Percentiles rank a stretch among this genome's conserved stretches.
Evolutionary conservation across 2,113 vertebrate genomes (phyloP).

Genomic region (Oxyura jamaicensis): DNA sequence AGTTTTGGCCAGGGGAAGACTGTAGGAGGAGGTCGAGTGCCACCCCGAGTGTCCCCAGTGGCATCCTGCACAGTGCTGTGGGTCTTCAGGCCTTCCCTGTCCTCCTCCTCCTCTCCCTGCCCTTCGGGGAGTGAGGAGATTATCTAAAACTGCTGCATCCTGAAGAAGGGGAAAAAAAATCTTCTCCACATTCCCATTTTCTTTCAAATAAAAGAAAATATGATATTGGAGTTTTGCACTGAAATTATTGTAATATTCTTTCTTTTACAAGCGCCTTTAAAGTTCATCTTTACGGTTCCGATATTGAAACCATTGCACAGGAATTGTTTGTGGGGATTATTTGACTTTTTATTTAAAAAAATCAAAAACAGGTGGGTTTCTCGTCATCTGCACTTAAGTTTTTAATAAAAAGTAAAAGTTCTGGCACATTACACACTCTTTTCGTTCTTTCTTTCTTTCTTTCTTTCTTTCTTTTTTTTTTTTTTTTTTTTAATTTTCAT

Average conservation of each 20-base stretch:
- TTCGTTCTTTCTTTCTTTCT: neutral
- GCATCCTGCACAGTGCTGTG: too few relatives aligned
- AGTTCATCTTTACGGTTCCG: constrained; percentile 3
- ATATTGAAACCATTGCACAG: constrained; percentile 40
- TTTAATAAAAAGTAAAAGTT: constrained; percentile 70
- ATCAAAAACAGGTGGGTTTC: constrained; percentile 58
- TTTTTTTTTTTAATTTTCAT: neutral
- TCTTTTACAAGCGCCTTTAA: constrained; percentile 58
- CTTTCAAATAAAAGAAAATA: constrained; percentile 34
- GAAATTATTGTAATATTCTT: constrained; percentile 48
- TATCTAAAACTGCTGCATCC: neutral
- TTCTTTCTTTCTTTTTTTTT: too few relatives aligned
- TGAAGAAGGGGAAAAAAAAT: neutral
- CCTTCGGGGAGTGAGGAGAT: neutral
- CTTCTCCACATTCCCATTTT: neutral
- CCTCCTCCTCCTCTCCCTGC: neutral
- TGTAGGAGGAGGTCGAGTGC: neutral
- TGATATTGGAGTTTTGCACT: constrained; percentile 19
- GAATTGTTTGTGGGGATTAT: constrained; percentile 58
- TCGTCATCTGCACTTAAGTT: neutral
- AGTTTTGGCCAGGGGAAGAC: neutral
- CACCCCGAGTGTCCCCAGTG: neutral
- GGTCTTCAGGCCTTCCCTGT: neutral
- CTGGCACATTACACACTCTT: constrained; percentile 31
- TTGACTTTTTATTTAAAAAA: constrained; percentile 62